phyloP scores from a whole-genome alignment of 2,888 invertebrate species.

The Proisotoma minuta region DNA sequence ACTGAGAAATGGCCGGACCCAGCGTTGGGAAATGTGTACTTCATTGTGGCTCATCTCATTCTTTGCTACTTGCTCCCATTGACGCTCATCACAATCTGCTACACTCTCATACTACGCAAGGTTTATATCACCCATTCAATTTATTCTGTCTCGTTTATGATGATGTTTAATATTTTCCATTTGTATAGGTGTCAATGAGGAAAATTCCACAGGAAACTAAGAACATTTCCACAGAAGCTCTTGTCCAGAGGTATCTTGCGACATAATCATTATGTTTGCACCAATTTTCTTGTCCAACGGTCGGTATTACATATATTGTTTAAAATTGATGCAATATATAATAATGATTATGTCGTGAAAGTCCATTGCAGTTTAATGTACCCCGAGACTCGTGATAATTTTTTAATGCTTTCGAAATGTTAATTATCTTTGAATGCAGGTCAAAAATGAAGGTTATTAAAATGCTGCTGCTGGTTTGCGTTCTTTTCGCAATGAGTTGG shows the following conservation, averaged over 20 bases:
- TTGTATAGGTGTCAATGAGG: slow-evolving; percentile 54
- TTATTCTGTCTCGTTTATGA: too few species aligned
- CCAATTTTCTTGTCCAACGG: too few species aligned
- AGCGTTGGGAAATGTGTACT: slow-evolving; percentile 54
- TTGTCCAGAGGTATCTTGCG: slow-evolving; percentile 39
- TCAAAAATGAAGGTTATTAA: slow-evolving; percentile 52
- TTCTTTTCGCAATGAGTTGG: slow-evolving; percentile 58
- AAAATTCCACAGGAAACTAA: slow-evolving; percentile 53
- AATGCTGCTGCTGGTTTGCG: slow-evolving; percentile 57
- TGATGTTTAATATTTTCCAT: too few species aligned
- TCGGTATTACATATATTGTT: too few species aligned
- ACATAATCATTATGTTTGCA: too few species aligned
- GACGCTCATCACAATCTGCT: slow-evolving; percentile 55
- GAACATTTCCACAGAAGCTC: slow-evolving; percentile 43
- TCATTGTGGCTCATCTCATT: slow-evolving; percentile 56
- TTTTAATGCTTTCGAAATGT: too few species aligned
- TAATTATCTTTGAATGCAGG: slow-evolving; percentile 27
- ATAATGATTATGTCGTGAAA: too few species aligned
- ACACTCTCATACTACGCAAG: slow-evolving; percentile 55
- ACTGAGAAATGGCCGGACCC: slow-evolving; percentile 54
- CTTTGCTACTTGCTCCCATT: slow-evolving; percentile 57
- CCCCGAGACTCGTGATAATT: too few species aligned
- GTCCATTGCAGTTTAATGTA: too few species aligned
- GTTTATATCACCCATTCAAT: too few species aligned
- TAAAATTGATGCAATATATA: too few species aligned